Conservation (phyloP, 2,113 vertebrate genomes). For the Phrynosoma platyrhinos region DNA sequence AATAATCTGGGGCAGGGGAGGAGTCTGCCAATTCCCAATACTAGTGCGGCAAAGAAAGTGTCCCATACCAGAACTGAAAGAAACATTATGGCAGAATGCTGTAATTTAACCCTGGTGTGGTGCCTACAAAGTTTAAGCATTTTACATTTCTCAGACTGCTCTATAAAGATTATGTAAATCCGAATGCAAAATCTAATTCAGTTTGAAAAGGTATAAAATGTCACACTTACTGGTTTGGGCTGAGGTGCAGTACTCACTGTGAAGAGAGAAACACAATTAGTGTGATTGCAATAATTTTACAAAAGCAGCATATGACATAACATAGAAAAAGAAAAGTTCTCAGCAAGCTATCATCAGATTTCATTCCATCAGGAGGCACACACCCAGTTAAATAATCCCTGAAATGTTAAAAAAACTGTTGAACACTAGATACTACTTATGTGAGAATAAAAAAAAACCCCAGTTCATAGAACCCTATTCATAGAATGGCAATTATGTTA, state of each 20-base stretch:
- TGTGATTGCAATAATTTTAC: neutral
- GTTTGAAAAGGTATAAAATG: neutral
- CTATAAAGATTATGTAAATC: neutral
- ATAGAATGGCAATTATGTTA: neutral
- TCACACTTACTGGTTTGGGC: conserved; percentile 90
- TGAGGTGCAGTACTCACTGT: conserved; percentile 96
- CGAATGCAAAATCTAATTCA: neutral
- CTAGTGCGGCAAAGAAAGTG: neutral
- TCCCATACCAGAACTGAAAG: neutral
- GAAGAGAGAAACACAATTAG: conserved; percentile 65
- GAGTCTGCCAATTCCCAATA: neutral
- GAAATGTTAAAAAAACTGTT: neutral
- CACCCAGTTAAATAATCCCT: neutral
- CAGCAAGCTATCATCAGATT: neutral
- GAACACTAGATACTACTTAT: neutral
- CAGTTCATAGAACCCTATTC: neutral
- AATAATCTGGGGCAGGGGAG: neutral
- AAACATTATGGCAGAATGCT: neutral
- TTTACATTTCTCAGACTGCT: neutral
- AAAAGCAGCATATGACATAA: neutral
- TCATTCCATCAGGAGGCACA: neutral
- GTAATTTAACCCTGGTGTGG: neutral
- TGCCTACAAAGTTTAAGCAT: neutral
- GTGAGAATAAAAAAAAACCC: neutral
- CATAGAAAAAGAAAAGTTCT: neutral